Percentiles rank a stretch among this genome's conserved stretches.
Evolutionary conservation across 2,888 invertebrate genomes (phyloP).

Genomic region (Spilosoma lubricipeda): DNA sequence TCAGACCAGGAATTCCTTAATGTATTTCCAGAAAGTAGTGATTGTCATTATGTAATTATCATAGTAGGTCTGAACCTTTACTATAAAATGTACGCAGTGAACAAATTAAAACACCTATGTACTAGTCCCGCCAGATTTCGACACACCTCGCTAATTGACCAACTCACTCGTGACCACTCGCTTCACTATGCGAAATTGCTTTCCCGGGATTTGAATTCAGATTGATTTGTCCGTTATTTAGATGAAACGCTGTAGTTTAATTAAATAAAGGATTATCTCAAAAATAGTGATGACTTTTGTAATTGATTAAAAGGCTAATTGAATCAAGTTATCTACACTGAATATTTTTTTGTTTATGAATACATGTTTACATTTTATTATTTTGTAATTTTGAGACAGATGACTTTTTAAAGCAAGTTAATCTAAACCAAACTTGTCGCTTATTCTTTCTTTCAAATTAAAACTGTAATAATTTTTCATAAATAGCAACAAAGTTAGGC

Average conservation of each 20-base stretch:
- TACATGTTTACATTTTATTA: no score
- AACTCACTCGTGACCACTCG: constrained; percentile 60
- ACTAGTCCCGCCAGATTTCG: constrained; percentile 64
- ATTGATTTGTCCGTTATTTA: constrained; percentile 36
- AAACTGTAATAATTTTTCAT: no score
- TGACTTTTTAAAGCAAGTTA: no score
- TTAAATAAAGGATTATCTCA: not conserved
- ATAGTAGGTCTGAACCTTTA: constrained; percentile 66
- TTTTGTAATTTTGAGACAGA: no score
- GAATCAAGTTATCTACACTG: no score
- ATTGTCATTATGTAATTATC: constrained; percentile 45
- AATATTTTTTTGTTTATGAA: no score
- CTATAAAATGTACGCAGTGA: constrained; percentile 55
- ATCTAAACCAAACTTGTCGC: no score
- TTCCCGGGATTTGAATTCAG: constrained; percentile 37
- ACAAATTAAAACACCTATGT: constrained; percentile 67
- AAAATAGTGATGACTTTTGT: not conserved
- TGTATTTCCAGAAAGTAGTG: constrained; percentile 40
- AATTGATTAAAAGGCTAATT: not conserved
- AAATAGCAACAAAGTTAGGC: no score
- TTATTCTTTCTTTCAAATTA: no score
- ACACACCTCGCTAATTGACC: constrained; percentile 73
- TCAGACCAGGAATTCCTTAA: constrained; percentile 66
- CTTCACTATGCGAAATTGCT: constrained; percentile 54
- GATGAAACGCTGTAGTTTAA: constrained; percentile 18